phyloP scores from a whole-genome alignment of 2,888 invertebrate species.

The Melanostoma scalare region DNA sequence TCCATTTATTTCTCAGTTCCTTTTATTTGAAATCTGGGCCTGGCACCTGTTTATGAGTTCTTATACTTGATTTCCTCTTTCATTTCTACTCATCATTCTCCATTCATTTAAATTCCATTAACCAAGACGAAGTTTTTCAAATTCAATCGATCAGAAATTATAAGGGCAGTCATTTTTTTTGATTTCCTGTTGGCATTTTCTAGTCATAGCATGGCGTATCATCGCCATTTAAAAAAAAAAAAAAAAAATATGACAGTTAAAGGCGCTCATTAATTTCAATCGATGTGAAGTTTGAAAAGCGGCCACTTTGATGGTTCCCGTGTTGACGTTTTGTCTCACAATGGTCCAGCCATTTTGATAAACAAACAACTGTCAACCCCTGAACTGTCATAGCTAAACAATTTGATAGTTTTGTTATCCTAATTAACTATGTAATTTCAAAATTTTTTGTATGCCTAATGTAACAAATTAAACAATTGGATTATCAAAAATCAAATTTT shows the following conservation, averaged over 20 bases:
- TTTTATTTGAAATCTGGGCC: slow-evolving; percentile 16
- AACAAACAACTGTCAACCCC: slow-evolving; percentile 22
- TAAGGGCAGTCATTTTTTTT: slow-evolving; percentile 22
- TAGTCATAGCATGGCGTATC: too few relatives aligned
- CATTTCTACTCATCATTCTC: neutral
- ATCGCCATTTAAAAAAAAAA: neutral
- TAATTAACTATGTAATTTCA: slow-evolving; percentile 57
- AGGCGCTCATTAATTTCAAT: too few relatives aligned
- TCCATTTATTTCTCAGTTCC: neutral
- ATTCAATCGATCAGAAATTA: neutral
- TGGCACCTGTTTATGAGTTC: slow-evolving; percentile 23
- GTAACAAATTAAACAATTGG: slow-evolving; percentile 74
- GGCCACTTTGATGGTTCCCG: too few relatives aligned
- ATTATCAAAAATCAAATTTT: slow-evolving; percentile 64
- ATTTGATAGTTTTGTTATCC: slow-evolving; percentile 42
- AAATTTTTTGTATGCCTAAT: slow-evolving; percentile 70
- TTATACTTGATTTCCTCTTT: slow-evolving; percentile 59
- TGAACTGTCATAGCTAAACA: slow-evolving; percentile 10
- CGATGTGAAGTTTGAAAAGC: too few relatives aligned
- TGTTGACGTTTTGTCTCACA: too few relatives aligned
- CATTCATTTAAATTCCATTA: slow-evolving; percentile 54
- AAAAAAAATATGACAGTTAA: too few relatives aligned
- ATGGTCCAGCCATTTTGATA: too few relatives aligned
- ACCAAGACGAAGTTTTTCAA: slow-evolving; percentile 20
- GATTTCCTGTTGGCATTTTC: slow-evolving; percentile 42